Percentiles rank a stretch among this genome's conserved stretches.
Evolutionary conservation across 2,797 vertebrate genomes (phyloP).

Genomic region (Erpetoichthys calabaricus): DNA sequence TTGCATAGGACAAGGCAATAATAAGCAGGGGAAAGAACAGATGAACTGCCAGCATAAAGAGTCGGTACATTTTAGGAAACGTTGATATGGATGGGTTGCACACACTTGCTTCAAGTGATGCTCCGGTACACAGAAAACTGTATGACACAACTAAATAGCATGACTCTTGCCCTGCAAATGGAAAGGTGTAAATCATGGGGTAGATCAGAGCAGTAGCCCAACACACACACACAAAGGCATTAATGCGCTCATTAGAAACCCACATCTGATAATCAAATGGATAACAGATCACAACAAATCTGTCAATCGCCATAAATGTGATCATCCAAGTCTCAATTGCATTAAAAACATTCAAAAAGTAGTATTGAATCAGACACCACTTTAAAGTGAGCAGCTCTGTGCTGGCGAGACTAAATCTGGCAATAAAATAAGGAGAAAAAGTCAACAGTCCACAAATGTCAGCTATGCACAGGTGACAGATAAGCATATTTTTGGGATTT

Average conservation of each 20-base stretch:
- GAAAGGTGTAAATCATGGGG: constrained; percentile 1
- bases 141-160: not conserved
- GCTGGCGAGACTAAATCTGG: not conserved
- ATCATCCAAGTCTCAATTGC: not conserved
- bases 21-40: not conserved
- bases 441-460: constrained; percentile 1
- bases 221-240: not conserved
- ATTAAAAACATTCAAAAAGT: not conserved
- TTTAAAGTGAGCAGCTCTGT: not conserved
- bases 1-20: not conserved
- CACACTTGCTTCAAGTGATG: not conserved
- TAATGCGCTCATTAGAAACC: constrained; percentile 1
- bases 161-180: not conserved
- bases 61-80: not conserved
- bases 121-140: not conserved
- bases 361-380: constrained; percentile 2
- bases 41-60: not conserved
- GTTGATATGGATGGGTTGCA: not conserved
- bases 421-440: not conserved
- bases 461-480: not conserved
- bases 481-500: not conserved
- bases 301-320: constrained; percentile 1
- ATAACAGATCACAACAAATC: constrained; percentile 4
- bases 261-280: constrained; percentile 3
- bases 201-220: not conserved